Evolutionary conservation across 2,113 vertebrate species (phyloP).

Genomic region (Calyptomena viridis): DNA sequence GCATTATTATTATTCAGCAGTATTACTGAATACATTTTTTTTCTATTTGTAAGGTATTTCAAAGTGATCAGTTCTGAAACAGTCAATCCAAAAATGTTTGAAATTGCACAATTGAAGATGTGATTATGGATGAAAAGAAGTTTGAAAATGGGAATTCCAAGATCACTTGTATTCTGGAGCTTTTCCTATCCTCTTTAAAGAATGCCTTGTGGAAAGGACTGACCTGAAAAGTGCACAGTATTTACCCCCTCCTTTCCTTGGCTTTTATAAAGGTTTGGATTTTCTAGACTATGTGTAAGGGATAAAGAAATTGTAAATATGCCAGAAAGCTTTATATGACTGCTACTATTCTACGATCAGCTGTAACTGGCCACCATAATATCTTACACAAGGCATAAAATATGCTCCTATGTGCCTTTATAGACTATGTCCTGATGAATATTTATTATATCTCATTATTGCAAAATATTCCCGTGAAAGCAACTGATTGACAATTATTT

Average conservation of each 20-base stretch:
- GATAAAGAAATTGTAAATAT: neutral
- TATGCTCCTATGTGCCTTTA: neutral
- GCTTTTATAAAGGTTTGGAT: neutral
- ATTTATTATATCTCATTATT: conserved; percentile 60
- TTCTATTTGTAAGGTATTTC: neutral
- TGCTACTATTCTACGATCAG: neutral
- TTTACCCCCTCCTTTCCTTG: neutral
- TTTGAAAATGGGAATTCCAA: neutral
- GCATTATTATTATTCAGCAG: neutral
- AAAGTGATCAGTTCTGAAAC: neutral
- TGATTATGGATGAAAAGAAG: neutral
- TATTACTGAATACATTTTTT: neutral
- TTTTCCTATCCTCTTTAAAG: neutral
- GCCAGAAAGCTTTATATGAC: neutral
- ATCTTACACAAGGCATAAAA: neutral
- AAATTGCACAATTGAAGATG: neutral
- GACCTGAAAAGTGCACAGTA: neutral
- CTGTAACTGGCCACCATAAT: neutral
- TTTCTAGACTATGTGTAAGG: neutral
- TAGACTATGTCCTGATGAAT: conserved; percentile 49
- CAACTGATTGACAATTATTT: conserved; percentile 61
- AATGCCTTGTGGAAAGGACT: neutral
- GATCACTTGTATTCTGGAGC: neutral
- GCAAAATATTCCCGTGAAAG: conserved; percentile 1
- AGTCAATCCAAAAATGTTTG: neutral